Conservation (phyloP, 2,113 vertebrate genomes). For the Corythoichthys haematopterus region DNA sequence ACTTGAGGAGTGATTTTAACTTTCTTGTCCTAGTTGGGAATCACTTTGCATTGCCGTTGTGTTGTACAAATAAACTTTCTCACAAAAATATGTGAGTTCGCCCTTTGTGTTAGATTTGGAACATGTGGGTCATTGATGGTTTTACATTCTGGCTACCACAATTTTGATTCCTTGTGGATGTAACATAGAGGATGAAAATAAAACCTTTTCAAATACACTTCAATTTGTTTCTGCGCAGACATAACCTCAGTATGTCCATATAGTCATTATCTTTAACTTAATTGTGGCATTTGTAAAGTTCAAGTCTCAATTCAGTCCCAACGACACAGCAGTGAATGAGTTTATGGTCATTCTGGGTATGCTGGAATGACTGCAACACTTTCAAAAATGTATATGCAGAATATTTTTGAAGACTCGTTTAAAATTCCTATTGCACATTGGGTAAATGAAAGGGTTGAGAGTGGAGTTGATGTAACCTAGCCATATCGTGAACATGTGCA, state of each 20-base stretch:
- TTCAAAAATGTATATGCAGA: conserved; percentile 64
- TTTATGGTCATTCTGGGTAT: background rate
- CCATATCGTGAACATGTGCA: conserved; percentile 93
- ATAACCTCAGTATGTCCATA: background rate
- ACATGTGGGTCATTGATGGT: too few relatives aligned
- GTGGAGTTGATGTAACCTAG: conserved; percentile 95
- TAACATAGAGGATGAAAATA: background rate
- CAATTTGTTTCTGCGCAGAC: too few relatives aligned
- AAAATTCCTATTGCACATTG: conserved; percentile 92
- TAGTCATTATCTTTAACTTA: background rate
- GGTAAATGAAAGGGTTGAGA: conserved; percentile 91
- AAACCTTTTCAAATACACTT: background rate
- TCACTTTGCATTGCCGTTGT: too few relatives aligned
- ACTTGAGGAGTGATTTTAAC: too few relatives aligned
- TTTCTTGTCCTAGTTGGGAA: too few relatives aligned
- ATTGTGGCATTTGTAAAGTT: background rate
- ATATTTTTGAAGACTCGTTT: conserved; percentile 90
- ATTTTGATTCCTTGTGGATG: background rate
- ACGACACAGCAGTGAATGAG: background rate
- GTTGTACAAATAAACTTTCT: too few relatives aligned
- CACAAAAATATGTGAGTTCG: too few relatives aligned
- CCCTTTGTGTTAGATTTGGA: too few relatives aligned
- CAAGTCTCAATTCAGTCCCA: background rate
- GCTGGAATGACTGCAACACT: background rate
- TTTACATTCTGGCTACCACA: background rate